These are phyloP conservation scores for Drosophila aldrichi DNA, from an alignment of 2,888 invertebrate genomes.

Conservation along the genomic window DNA sequence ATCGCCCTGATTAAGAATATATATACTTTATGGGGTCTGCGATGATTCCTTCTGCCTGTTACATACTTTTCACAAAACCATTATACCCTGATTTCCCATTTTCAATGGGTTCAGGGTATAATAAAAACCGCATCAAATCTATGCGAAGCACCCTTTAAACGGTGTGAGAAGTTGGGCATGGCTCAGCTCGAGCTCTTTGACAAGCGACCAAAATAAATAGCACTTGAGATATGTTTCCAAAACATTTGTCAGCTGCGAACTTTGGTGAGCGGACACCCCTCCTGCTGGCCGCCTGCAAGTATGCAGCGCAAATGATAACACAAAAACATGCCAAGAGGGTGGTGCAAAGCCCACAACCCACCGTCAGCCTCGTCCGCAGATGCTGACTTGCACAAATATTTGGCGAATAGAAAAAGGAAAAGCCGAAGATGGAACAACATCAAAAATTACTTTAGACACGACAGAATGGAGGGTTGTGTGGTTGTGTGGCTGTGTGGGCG, in stretches of 20 bases:
- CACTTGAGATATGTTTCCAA: conserved; percentile 81
- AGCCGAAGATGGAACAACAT: conserved; percentile 42
- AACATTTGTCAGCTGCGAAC: conserved; percentile 75
- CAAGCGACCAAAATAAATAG: conserved; percentile 73
- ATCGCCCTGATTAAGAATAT: too few relatives aligned
- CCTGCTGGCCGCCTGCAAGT: conserved; percentile 42
- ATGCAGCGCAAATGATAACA: conserved; percentile 76
- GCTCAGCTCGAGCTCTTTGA: conserved; percentile 39
- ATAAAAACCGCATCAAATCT: conserved; percentile 27
- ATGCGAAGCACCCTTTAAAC: conserved; percentile 49
- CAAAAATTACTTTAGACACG: conserved; percentile 37
- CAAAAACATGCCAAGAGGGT: conserved; percentile 42
- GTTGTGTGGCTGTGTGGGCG: conserved; percentile 40
- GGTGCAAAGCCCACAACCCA: conserved; percentile 9
- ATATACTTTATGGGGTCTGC: too few relatives aligned
- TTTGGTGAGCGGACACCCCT: conserved; percentile 14
- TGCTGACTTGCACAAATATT: conserved; percentile 79
- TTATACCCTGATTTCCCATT: too few relatives aligned
- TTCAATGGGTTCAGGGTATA: too few relatives aligned
- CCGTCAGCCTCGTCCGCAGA: not conserved
- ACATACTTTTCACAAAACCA: too few relatives aligned
- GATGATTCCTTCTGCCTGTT: too few relatives aligned
- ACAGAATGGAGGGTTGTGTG: not conserved
- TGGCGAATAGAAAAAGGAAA: conserved; percentile 42
- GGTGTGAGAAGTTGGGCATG: conserved; percentile 2